A percentile compares a stretch with the other conserved stretches of the same genome.
Evolutionary conservation across 2,113 vertebrate species (phyloP).

Genomic region (Anser brachyrhynchus): DNA sequence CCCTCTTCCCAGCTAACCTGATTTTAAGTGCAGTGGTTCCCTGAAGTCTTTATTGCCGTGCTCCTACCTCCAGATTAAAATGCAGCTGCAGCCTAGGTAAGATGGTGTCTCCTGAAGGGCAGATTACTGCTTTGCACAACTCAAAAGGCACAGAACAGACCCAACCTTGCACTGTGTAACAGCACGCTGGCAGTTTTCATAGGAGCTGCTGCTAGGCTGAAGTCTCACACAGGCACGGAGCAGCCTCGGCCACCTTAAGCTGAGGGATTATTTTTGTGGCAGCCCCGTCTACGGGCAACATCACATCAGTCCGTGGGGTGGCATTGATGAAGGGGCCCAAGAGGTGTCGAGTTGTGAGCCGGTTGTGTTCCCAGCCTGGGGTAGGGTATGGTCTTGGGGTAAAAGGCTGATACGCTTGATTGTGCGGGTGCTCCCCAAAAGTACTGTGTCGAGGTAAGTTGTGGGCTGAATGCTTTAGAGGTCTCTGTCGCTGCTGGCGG

Average conservation of each 20-base stretch:
- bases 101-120: background rate
- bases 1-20: background rate
- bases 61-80: accelerated
- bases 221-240: background rate
- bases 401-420: background rate
- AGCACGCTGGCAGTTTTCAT: background rate
- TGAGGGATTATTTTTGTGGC: background rate
- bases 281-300: accelerated
- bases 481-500: accelerated
- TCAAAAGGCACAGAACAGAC: background rate
- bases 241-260: background rate
- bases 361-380: background rate
- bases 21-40: background rate
- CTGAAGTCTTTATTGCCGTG: background rate
- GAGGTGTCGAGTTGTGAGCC: background rate
- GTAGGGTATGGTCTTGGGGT: background rate
- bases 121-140: background rate
- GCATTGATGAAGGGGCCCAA: background rate
- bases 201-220: background rate
- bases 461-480: background rate
- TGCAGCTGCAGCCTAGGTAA: background rate
- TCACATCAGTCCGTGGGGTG: accelerated
- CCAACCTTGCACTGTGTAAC: accelerated
- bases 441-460: accelerated
- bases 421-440: background rate